Percentiles rank a stretch among this genome's conserved stretches.
phyloP scores from a whole-genome alignment of 2,113 vertebrate species.

The Proteles cristata region DNA sequence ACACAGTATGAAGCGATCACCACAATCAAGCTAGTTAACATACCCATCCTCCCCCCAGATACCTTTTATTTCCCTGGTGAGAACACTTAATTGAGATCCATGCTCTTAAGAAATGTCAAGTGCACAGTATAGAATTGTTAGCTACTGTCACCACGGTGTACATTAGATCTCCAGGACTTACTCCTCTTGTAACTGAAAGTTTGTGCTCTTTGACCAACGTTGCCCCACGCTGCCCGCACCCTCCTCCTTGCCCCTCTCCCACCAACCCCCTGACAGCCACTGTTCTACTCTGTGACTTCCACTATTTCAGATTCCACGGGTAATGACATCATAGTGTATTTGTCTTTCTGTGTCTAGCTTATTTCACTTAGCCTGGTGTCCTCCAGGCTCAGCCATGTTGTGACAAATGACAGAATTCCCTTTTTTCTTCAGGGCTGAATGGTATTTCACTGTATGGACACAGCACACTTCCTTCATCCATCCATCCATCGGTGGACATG shows the following conservation, averaged over 20 bases:
- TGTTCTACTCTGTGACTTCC: background rate
- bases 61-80: background rate
- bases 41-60: background rate
- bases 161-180: no score
- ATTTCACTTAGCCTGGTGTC: background rate
- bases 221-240: background rate
- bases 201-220: background rate
- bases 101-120: background rate
- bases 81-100: background rate
- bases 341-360: background rate
- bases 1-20: background rate
- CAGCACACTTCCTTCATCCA: background rate
- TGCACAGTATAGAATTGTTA: background rate
- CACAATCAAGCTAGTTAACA: background rate
- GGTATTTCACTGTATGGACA: background rate
- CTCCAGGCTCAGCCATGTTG: background rate
- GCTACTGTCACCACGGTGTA: accelerated
- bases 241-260: background rate
- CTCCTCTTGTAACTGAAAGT: background rate
- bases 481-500: background rate
- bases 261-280: background rate
- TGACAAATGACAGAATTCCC: background rate
- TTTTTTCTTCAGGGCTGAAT: background rate
- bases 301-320: background rate
- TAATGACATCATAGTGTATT: background rate